Base-by-base conservation (phyloP, 1,140 invertebrate species). In the Arctopsyche grandis region DNA sequence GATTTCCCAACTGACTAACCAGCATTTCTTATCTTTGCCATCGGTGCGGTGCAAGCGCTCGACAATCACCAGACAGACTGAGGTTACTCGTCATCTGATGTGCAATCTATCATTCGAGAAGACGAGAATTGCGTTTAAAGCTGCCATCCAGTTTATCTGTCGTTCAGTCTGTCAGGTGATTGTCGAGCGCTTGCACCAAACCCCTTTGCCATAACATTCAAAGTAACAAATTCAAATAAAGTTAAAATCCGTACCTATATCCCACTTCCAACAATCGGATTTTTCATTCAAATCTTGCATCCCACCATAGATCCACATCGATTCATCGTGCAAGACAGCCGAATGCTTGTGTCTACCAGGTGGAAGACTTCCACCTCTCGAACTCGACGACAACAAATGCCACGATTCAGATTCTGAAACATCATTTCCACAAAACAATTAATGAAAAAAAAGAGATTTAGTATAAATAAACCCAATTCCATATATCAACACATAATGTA, bases 301-400 rank as follows among this genome's bases (percentile, higher is more conserved):
- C 0, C 96, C 96, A 4, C 95, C 96, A 86, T 95, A 96, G 84
- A 97, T 90, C 91, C 95, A 97, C 90, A 97, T 94, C 0, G 91
- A 89, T 69, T 92, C 90, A 60, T 92, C 93, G 84, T 96, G 93
- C 14, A 96, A 87, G 9, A 96, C 92, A 0, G 94, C 94, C 0
- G 94, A 94, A 87, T 97, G 96, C 83, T 94, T 94, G 87, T 97
- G 95, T 46, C 95, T 89, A 5, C 93, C 91, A 70, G 94, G 91
- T 22, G 94, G 93, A 7, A 87, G 86, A 52, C 86, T 85, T 77
- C 91, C 88, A 46, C 84, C 85, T 0, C 81, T 78, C 38, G 85
- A 84, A 75, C 83, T 87, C 86, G 85, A 90, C 60, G 89, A 90
- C 24, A 93, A 83, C 46, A 93, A 83, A 83, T 94, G 93, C 94